A percentile compares a stretch with the other conserved stretches of the same genome.
Evolutionary conservation across 2,797 vertebrate genomes (phyloP).

Genomic region (Gobionotothen gibberifrons): DNA sequence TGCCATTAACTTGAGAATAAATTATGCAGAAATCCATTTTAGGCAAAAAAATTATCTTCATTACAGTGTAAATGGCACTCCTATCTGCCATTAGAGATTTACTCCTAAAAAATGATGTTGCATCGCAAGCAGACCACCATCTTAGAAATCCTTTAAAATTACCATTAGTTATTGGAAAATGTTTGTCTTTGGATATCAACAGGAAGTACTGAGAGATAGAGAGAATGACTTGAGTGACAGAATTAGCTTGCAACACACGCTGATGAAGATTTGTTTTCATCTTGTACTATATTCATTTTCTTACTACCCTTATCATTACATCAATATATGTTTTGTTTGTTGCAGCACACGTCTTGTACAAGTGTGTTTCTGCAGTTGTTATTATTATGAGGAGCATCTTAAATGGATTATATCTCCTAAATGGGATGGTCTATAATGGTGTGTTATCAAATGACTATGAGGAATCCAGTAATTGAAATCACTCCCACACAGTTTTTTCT

Average conservation of each 20-base stretch:
- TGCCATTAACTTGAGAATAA: neutral
- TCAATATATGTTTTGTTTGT: neutral
- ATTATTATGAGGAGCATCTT: neutral
- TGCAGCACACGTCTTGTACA: neutral
- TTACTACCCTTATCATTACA: neutral
- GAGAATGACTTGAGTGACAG: neutral
- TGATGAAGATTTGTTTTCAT: too few species aligned
- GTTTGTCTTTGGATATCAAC: neutral
- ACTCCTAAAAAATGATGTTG: neutral
- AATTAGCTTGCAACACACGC: neutral
- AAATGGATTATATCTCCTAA: neutral
- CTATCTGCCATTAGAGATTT: neutral
- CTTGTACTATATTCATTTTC: too few species aligned
- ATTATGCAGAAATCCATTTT: neutral
- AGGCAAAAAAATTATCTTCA: neutral
- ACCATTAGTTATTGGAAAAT: neutral
- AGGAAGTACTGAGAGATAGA: neutral
- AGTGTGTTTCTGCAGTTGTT: neutral
- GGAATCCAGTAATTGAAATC: slow-evolving; percentile 14
- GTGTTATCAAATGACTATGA: slow-evolving; percentile 4
- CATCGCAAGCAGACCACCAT: neutral
- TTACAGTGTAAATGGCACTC: neutral
- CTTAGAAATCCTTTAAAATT: neutral
- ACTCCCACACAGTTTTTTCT: neutral
- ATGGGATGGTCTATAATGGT: neutral